Evolutionary conservation across 2,113 vertebrate species (phyloP).

Genomic region (Pluvialis apricaria): DNA sequence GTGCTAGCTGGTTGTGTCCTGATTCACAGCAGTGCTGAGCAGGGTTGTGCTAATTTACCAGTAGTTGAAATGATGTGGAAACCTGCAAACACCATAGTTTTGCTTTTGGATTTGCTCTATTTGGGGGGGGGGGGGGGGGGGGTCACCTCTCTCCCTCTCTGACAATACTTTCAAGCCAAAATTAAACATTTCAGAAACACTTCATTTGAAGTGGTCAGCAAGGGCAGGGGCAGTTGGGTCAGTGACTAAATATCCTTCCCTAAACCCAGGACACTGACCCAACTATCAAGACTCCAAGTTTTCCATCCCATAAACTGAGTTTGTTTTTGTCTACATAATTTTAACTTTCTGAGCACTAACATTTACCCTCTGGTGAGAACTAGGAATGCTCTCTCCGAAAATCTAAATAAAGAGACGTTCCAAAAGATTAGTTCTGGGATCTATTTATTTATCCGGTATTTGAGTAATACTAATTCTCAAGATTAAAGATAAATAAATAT

Average conservation of each 20-base stretch:
- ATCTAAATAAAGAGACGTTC: slow-evolving; percentile 26
- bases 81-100: background rate
- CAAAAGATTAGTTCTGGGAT: slow-evolving; percentile 11
- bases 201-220: background rate
- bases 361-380: slow-evolving; percentile 23
- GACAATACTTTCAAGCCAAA: background rate
- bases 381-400: slow-evolving; percentile 18
- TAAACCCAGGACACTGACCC: background rate
- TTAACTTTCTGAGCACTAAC: slow-evolving; percentile 23
- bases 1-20: background rate
- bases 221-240: background rate
- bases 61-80: background rate
- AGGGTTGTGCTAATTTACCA: background rate
- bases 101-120: background rate
- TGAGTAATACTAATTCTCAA: slow-evolving; percentile 6
- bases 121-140: background rate
- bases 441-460: background rate
- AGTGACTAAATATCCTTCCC: background rate
- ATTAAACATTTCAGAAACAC: background rate
- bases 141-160: background rate
- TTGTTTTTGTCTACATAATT: slow-evolving; percentile 51
- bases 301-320: background rate
- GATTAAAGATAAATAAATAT: slow-evolving; percentile 24
- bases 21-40: background rate
- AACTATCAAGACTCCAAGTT: background rate